Evolutionary conservation across 2,113 vertebrate genomes (phyloP), one percentile per base, ranked within the genome.

Genomic region (Cynopterus brachyotis): DNA sequence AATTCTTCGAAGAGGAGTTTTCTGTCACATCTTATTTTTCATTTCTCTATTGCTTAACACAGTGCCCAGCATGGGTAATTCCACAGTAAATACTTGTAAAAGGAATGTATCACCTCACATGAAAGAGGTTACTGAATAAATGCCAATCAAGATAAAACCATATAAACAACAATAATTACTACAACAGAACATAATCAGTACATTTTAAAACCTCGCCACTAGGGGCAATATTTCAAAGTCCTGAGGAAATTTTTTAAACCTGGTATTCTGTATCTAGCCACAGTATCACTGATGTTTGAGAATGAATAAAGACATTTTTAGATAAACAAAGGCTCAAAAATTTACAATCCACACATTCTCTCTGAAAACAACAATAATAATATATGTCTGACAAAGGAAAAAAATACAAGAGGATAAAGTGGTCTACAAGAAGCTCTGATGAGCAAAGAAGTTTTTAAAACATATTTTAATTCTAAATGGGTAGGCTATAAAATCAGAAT

Each of bases 401-500:
- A 86, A 40, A 73, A 75, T 81, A 47, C 3, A 59, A 75, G 40
- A 75, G 28, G 4, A 55, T n/a, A 72, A 64, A 42, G 5, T 16
- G 42, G 50, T 64, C 35, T 86, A 83, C 5, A 53, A 89, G 70
- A 80, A 75, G n/a, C 12, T 96, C 28, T 35, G 59, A 73, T 86
- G 47, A 84, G 73, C 57, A 94, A 81, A 84, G 62, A 55, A 60
- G 85, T 66, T 86, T 86, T 22, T 85, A 50, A 94, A 80, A 86
- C 28, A 93, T 37, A 79, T 57, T 73, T 59, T 73, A n/a, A 81
- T 66, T 87, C 8, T 60, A 72, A 81, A 75, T 60, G 81, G 26
- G 57, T 60, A 72, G 37, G 7, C 30, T 62, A 2, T 17, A 94
- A 94, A 94, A 69, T 28, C 69, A 94, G n/a, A 91, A 82, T 94